phyloP scores from a whole-genome alignment of 2,888 invertebrate genomes.

The Acanthosepion lycidas region DNA sequence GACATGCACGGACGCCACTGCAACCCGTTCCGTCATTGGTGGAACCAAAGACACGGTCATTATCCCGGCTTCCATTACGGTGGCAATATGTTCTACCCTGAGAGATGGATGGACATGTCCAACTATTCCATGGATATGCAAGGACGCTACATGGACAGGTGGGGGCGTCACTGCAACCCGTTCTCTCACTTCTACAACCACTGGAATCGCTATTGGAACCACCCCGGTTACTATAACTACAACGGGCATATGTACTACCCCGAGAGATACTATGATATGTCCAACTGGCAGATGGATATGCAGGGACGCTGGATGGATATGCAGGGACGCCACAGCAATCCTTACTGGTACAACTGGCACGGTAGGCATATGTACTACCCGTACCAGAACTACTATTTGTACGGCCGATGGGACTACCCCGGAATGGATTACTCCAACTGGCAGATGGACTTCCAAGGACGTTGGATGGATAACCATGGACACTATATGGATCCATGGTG shows the following conservation, averaged over 20 bases:
- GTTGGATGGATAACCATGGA: background rate
- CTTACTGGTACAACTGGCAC: conserved; percentile 1
- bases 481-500: background rate
- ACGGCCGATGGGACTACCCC: background rate
- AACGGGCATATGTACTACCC: background rate
- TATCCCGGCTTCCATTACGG: conserved; percentile 15
- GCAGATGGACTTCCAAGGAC: background rate
- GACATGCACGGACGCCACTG: background rate
- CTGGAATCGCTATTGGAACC: background rate
- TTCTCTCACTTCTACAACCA: background rate
- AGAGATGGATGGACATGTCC: conserved; percentile 45
- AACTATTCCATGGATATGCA: conserved; percentile 38
- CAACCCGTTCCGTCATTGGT: background rate
- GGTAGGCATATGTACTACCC: background rate
- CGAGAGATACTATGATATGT: conserved; percentile 34
- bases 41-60: background rate
- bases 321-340: background rate
- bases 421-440: background rate
- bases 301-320: conserved; percentile 39
- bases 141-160: conserved; percentile 42
- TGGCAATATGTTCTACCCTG: background rate
- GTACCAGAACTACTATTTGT: background rate
- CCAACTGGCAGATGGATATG: conserved; percentile 38
- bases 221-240: background rate
- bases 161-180: conserved; percentile 36